phyloP scores from a whole-genome alignment of 1,140 invertebrate genomes.

The Tetranychus urticae region DNA sequence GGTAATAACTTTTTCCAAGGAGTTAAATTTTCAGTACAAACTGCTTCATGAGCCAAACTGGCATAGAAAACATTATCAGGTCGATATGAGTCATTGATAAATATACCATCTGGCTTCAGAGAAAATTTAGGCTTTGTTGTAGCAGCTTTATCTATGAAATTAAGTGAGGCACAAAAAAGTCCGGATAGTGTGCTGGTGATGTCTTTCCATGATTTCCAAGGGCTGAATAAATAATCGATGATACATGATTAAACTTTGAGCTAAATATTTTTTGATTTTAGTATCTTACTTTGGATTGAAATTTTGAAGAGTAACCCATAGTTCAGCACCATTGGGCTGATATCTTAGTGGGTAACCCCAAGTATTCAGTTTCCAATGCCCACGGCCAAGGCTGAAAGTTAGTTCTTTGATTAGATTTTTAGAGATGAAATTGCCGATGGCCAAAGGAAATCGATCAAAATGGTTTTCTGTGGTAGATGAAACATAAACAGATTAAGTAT shows the following conservation, averaged over 20 bases:
- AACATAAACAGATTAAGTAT: not conserved
- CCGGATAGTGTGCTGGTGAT: slow-evolving; percentile 71
- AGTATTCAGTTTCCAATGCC: slow-evolving; percentile 66
- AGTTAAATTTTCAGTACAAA: slow-evolving; percentile 94
- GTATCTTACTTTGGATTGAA: slow-evolving; percentile 3
- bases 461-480: slow-evolving; percentile 26
- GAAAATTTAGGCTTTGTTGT: slow-evolving; percentile 57
- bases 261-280: not conserved
- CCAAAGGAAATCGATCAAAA: slow-evolving; percentile 63
- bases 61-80: slow-evolving; percentile 46
- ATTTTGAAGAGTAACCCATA: slow-evolving; percentile 69
- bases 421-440: slow-evolving; percentile 65
- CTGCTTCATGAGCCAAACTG: slow-evolving; percentile 70
- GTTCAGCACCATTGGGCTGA: slow-evolving; percentile 70
- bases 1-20: slow-evolving; percentile 92
- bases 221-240: slow-evolving; percentile 17
- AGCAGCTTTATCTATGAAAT: slow-evolving; percentile 74
- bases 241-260: not conserved
- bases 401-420: slow-evolving; percentile 64
- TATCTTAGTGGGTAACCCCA: slow-evolving; percentile 76
- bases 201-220: slow-evolving; percentile 62
- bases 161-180: slow-evolving; percentile 79
- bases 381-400: slow-evolving; percentile 70
- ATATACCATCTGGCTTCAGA: slow-evolving; percentile 46
- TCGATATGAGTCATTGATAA: slow-evolving; percentile 20